Evolutionary conservation across 2,888 invertebrate species (phyloP).

Genomic region (Volucella bombylans): DNA sequence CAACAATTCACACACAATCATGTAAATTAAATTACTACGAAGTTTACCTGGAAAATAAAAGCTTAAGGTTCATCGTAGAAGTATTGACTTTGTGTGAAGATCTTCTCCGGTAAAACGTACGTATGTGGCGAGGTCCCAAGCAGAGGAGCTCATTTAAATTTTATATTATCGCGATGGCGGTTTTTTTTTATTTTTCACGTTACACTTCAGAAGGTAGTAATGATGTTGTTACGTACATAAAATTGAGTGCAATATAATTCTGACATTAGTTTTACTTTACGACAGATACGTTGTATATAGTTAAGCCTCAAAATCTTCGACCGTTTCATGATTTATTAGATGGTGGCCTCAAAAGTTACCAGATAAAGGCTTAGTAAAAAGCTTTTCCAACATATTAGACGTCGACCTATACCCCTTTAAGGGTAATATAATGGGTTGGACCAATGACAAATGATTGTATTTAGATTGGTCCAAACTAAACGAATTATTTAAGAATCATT

Average conservation of each 20-base stretch:
- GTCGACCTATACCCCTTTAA: no score
- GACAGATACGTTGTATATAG: neutral
- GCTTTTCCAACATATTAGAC: no score
- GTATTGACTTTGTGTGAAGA: no score
- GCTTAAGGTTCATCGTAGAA: no score
- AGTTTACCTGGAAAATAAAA: conserved; percentile 21
- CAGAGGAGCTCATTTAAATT: conserved; percentile 23
- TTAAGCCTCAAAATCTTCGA: conserved; percentile 2
- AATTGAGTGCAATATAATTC: neutral
- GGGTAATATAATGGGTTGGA: no score
- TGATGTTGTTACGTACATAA: conserved; percentile 20
- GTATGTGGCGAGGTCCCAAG: neutral
- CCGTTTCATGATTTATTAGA: neutral
- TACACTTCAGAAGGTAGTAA: conserved; percentile 28
- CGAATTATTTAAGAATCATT: no score
- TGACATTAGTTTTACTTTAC: neutral
- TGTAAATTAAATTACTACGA: conserved; percentile 44
- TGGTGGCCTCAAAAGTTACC: no score
- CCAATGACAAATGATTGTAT: no score
- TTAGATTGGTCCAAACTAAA: no score
- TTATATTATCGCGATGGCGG: conserved; percentile 32
- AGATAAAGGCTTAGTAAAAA: no score
- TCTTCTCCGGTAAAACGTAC: no score
- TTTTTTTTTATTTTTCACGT: conserved; percentile 13
- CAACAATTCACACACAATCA: conserved; percentile 5